Base-by-base conservation (phyloP, 1,140 invertebrate genomes). In the Rhyzopertha dominica region DNA sequence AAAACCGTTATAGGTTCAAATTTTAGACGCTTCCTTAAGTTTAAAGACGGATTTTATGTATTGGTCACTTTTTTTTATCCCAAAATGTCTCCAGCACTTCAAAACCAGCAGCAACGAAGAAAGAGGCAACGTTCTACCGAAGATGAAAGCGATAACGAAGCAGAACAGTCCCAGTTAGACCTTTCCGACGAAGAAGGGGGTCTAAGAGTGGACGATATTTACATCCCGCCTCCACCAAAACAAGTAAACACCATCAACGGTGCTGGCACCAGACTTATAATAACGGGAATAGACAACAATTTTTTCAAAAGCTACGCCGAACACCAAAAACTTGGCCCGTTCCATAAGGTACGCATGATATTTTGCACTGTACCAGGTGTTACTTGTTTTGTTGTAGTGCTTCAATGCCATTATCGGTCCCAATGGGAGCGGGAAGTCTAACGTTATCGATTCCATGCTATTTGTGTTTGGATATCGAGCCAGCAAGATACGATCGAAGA, bases 371-470 rank as follows among this genome's bases (percentile, higher is more conserved):
- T 28, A 17, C 10, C 29, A 34, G 18, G n/a, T 31, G 19, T 17
- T n/a, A 31, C 32, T 35, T 35, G 20, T 26, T 25, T 24, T 43
- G 23, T 59, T 81, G 37, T 69, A 95, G 84, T 90, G 87, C 70
- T 99, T 98, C 59, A 93, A 94, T 14, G 82, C 93, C 8, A 97
- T 99, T 52, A 85, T 99, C 61, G 97, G 97, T 1, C 96, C 97
- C 1, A 99, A 99, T 75, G 97, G 97, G n/a, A 98, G 92, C 74
- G 97, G 97, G 0, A 99, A 99, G 64, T 96, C 92, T 50, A 99
- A 99, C 72, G 93, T 98, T 0, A 99, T 99, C 56, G 97, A 99
- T 70, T 95, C 97, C 0, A 91, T 99, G 85, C 73, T 99, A 47
- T 99, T 99, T 79, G 97, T 99, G 0, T 98, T 99, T 79, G 95